Evolutionary conservation across 2,797 vertebrate genomes (phyloP), one percentile per base, ranked within the genome.

Genomic region (Coendou prehensilis): DNA sequence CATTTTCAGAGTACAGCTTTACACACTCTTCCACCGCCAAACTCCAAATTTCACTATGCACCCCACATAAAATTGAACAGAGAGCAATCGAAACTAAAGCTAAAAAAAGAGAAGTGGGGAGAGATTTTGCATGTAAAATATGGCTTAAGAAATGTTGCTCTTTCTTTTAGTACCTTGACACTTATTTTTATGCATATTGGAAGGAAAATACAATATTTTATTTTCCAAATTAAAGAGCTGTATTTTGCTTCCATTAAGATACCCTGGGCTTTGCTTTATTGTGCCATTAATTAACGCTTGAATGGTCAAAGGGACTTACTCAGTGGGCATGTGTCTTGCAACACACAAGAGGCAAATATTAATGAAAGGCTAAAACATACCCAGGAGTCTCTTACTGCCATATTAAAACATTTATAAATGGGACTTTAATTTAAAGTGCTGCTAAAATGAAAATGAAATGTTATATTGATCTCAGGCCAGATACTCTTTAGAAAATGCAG

Each of bases 341-440:
- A 96, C 22, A 83, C 97, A 88, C 75, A 50, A 37, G 96, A 97
- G 93, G 69, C 23, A 0, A 92, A 17, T 88, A 87, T 94, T 96
- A 97, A 95, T 94, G 69, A 81, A 96, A 79, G 61, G 82, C 41
- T 64, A 92, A 98, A 98, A 96, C 84, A 73, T 89, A 50, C 90
- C 87, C 96, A 94, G 45, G 85, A 89, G 94, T 57, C 84, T 75
- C 52, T 73, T 98, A 82, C 26, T 95, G 92, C 90, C 67, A n/a
- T 91, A 97, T 95, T 97, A 97, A 96, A 98, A 93, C 67, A 94
- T 91, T 90, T 96, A 81, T 94, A 97, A 96, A 97, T 96, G 63
- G 4, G 23, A 45, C 91, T 96, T 97, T 97, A 97, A 98, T 96
- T 96, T 97, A 97, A 98, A 97, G 52, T 97, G 28, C 84, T 92